These are phyloP conservation scores for Pseudomyrmex dendroicus DNA, from an alignment of 1,140 invertebrate genomes.

Conservation along the genomic window DNA sequence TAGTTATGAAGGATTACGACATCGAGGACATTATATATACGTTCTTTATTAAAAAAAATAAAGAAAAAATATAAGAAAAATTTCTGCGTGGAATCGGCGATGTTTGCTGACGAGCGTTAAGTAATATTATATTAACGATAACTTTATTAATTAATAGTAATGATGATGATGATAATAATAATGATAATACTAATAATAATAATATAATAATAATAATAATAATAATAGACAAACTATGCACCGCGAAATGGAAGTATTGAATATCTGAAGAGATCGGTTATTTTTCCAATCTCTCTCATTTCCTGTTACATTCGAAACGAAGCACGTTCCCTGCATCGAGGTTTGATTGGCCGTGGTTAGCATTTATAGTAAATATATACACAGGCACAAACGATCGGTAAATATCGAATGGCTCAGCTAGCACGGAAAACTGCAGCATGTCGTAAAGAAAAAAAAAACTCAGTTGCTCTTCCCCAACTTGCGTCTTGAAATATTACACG, in stretches of 20 bases:
- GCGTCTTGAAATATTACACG: constrained; percentile 7
- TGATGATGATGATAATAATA: constrained; percentile 52
- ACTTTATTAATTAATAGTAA: constrained; percentile 55
- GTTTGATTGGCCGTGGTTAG: constrained; percentile 61
- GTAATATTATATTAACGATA: constrained; percentile 20
- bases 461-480: constrained; percentile 32
- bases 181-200: neutral
- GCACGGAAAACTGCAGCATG: constrained; percentile 29
- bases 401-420: constrained; percentile 62
- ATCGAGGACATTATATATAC: constrained; percentile 42
- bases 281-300: constrained; percentile 16
- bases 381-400: constrained; percentile 71
- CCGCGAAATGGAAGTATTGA: constrained; percentile 33
- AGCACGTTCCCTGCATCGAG: constrained; percentile 58
- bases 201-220: constrained; percentile 44
- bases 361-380: constrained; percentile 67
- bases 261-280: constrained; percentile 7
- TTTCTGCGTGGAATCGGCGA: constrained; percentile 18
- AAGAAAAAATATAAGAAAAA: neutral
- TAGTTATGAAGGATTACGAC: constrained; percentile 42
- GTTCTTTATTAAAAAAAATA: constrained; percentile 26
- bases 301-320: constrained; percentile 24
- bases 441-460: neutral
- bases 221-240: constrained; percentile 37
- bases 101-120: constrained; percentile 22